These are phyloP conservation scores for Cherax quadricarinatus DNA, from an alignment of 1,140 invertebrate genomes.

Conservation along the genomic window DNA sequence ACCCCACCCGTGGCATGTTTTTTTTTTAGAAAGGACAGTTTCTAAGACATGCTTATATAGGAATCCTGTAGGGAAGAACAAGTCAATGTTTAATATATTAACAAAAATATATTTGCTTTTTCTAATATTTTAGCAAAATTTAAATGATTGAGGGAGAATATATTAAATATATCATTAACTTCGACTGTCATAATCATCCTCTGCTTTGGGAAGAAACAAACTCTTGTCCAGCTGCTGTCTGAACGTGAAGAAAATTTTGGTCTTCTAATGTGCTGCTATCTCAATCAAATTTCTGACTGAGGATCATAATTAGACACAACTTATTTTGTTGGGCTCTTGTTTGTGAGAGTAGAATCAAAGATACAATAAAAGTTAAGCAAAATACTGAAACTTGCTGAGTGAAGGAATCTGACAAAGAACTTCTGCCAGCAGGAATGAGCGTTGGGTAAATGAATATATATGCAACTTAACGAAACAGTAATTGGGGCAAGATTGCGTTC, in stretches of 20 bases:
- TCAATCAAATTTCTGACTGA: too few species aligned
- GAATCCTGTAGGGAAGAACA: not conserved
- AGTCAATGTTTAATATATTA: not conserved
- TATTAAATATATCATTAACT: not conserved
- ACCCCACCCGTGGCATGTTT: too few species aligned
- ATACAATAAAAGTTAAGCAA: not conserved
- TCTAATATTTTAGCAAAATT: not conserved
- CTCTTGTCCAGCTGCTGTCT: too few species aligned
- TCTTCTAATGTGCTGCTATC: not conserved
- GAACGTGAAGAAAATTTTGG: too few species aligned
- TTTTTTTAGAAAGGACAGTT: not conserved
- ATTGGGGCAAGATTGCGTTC: too few species aligned
- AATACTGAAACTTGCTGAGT: not conserved
- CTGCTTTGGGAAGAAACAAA: not conserved
- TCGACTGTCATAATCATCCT: not conserved
- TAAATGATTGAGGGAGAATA: not conserved
- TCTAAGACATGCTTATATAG: not conserved
- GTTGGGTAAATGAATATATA: not conserved
- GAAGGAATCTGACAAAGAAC: not conserved
- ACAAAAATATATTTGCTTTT: not conserved
- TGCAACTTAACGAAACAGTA: too few species aligned
- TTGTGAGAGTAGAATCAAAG: not conserved
- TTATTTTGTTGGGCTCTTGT: too few species aligned
- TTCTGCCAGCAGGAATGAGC: constrained; percentile 6
- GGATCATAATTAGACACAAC: too few species aligned